These are phyloP conservation scores for Lutraria rhynchaena DNA, from an alignment of 1,140 invertebrate genomes.

Conservation along the genomic window DNA sequence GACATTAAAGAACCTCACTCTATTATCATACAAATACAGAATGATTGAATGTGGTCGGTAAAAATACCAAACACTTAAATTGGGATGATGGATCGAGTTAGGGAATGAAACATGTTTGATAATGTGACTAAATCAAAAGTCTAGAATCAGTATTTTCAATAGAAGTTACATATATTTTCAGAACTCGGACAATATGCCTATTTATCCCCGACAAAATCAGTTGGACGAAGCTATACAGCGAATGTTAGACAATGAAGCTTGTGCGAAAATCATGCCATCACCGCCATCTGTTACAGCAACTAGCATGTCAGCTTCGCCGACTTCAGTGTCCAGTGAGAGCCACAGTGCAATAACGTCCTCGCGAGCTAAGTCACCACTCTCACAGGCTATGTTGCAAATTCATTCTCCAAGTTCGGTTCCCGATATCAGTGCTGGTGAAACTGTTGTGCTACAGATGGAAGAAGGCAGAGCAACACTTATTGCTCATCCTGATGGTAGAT, in stretches of 20 bases:
- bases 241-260: constrained; percentile 24
- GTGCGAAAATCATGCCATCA: constrained; percentile 20
- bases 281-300: constrained; percentile 5
- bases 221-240: constrained; percentile 52
- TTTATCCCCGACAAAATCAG: constrained; percentile 46
- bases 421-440: constrained; percentile 37
- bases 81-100: background rate
- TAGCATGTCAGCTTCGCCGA: background rate
- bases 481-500: constrained; percentile 10
- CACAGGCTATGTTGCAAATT: constrained; percentile 53
- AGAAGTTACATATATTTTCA: constrained; percentile 46
- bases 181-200: constrained; percentile 47
- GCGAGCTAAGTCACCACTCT: constrained; percentile 37
- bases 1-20: background rate
- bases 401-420: constrained; percentile 43
- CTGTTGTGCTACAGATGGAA: constrained; percentile 53
- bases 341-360: background rate
- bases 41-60: background rate
- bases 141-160: constrained; percentile 19
- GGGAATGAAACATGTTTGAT: constrained; percentile 9
- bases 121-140: too few species aligned
- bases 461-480: constrained; percentile 47
- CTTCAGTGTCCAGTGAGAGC: background rate
- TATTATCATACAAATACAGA: constrained; percentile 17
- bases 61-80: too few species aligned